A percentile compares a stretch with the other conserved stretches of the same genome.
Evolutionary conservation across 2,888 invertebrate genomes (phyloP).

Genomic region (Cephus nigrinus): DNA sequence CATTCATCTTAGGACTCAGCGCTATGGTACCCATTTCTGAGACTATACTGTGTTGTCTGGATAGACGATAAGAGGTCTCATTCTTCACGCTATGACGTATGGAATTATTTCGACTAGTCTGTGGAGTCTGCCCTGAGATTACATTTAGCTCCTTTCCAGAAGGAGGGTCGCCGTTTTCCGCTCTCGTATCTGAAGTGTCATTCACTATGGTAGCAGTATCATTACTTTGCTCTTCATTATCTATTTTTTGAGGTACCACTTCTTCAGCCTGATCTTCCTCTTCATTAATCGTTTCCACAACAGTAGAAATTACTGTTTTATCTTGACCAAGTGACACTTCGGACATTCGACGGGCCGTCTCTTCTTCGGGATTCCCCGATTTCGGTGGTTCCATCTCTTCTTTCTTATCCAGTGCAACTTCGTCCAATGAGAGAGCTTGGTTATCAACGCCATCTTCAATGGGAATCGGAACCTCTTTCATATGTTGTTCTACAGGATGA

Average conservation of each 20-base stretch:
- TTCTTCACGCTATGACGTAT: constrained; percentile 23
- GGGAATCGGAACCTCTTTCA: constrained; percentile 71
- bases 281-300: constrained; percentile 3
- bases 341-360: neutral
- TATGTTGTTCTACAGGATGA: constrained; percentile 84
- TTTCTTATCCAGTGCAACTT: constrained; percentile 27
- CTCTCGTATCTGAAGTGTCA: neutral
- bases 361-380: neutral
- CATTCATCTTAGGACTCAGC: constrained; percentile 34
- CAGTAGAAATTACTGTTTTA: neutral
- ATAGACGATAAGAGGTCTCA: constrained; percentile 28
- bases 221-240: neutral
- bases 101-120: constrained; percentile 33
- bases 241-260: neutral
- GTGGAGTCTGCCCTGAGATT: constrained; percentile 9
- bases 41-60: constrained; percentile 42
- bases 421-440: constrained; percentile 52
- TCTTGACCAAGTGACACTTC: neutral
- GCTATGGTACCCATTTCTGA: constrained; percentile 42
- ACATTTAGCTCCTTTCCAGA: neutral
- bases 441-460: constrained; percentile 62
- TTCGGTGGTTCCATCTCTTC: constrained; percentile 36
- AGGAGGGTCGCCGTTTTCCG: neutral
- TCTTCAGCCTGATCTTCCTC: neutral
- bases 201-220: neutral